Conservation (phyloP, 2,113 vertebrate genomes). For the Nothobranchius kuhntae region DNA sequence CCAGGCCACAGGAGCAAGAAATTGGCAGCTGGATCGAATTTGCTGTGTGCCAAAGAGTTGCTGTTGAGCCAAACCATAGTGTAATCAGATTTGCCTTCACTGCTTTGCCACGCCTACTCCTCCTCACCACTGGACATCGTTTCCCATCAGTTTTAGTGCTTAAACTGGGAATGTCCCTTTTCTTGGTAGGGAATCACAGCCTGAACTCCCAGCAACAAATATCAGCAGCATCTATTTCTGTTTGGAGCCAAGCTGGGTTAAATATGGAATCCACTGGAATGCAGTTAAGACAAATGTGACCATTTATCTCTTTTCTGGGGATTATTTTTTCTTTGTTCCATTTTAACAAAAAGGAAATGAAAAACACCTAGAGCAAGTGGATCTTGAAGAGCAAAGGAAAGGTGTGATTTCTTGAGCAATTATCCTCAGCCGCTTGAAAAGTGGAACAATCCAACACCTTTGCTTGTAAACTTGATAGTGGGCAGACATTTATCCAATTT, state of each 20-base stretch:
- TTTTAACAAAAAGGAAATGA: neutral
- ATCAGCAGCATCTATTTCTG: constrained; percentile 9
- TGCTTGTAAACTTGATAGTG: constrained; percentile 4
- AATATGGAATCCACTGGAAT: constrained; percentile 5
- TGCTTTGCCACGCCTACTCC: constrained; percentile 22
- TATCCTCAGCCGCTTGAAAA: neutral
- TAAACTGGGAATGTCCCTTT: neutral
- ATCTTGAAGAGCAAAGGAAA: neutral
- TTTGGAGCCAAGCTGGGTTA: neutral
- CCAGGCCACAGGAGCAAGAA: constrained; percentile 20
- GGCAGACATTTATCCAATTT: constrained; percentile 2
- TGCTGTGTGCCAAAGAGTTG: constrained; percentile 10
- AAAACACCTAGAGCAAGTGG: neutral
- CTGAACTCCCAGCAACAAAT: neutral
- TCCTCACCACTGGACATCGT: neutral
- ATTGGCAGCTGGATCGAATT: constrained; percentile 28
- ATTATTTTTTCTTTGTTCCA: neutral
- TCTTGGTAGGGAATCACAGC: constrained; percentile 6
- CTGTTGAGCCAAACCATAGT: constrained; percentile 22
- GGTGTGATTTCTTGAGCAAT: neutral
- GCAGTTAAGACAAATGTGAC: constrained; percentile 6
- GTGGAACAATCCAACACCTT: neutral
- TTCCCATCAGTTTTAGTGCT: constrained; percentile 12
- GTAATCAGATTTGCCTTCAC: constrained; percentile 34
- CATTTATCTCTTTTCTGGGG: too few species aligned